phyloP scores from a whole-genome alignment of 1,140 invertebrate genomes.

The Bombyx mori region ASM3026992v2 NC_085130.1:12296501-12297000 shows the following conservation, averaged over 20 bases:
- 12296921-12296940: background rate
- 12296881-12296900: constrained; percentile 3
- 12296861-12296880: constrained; percentile 1
- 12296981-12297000: constrained; percentile 14
- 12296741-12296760: constrained; percentile 1
- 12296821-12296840: no score
- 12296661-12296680: background rate
- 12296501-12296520: constrained; percentile 36
- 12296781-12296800: constrained; percentile 2
- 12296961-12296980: constrained; percentile 2
- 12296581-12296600: constrained; percentile 13
- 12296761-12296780: constrained; percentile 4
- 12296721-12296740: background rate
- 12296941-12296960: constrained; percentile 6
- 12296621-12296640: constrained; percentile 9
- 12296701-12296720: constrained; percentile 7
- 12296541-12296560: constrained; percentile 19
- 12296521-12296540: constrained; percentile 19
- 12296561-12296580: constrained; percentile 27
- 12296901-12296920: no score
- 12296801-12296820: no score
- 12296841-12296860: constrained; percentile 6
- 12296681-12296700: constrained; percentile 6
- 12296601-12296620: constrained; percentile 13
- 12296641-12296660: constrained; percentile 13